These are phyloP conservation scores for Trichomycterus rosablanca DNA, from an alignment of 2,113 vertebrate genomes.

Conservation along the genomic window DNA sequence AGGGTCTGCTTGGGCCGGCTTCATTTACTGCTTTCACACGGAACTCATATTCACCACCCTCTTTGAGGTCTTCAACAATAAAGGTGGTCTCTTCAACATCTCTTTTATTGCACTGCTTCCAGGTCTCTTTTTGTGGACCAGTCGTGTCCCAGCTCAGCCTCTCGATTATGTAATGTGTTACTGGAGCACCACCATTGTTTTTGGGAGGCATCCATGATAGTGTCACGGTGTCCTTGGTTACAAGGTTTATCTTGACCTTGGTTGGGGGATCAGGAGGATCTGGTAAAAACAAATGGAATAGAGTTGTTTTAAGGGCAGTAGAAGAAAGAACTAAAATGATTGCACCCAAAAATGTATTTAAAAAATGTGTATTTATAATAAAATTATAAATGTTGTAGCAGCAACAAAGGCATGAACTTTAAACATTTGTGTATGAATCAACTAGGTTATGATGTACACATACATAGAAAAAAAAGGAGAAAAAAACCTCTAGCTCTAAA, in stretches of 20 bases:
- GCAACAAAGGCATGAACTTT: too few relatives aligned
- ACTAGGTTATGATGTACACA: too few relatives aligned
- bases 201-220: slow-evolving; percentile 91
- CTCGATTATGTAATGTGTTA: slow-evolving; percentile 93
- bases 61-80: slow-evolving; percentile 79
- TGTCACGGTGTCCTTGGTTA: slow-evolving; percentile 87
- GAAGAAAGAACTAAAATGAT: too few relatives aligned
- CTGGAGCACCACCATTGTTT: slow-evolving; percentile 91
- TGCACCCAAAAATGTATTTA: too few relatives aligned
- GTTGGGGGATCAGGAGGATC: slow-evolving; percentile 94
- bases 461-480: too few relatives aligned
- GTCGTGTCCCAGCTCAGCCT: slow-evolving; percentile 90
- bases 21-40: slow-evolving; percentile 95
- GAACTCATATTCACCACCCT: slow-evolving; percentile 96
- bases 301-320: too few relatives aligned
- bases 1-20: slow-evolving; percentile 88
- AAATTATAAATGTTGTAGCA: too few relatives aligned
- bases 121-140: slow-evolving; percentile 90
- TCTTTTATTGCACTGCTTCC: slow-evolving; percentile 90
- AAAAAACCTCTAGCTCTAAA: too few relatives aligned
- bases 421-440: too few relatives aligned
- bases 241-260: slow-evolving; percentile 86
- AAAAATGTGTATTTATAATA: too few relatives aligned
- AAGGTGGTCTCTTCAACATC: slow-evolving; percentile 84
- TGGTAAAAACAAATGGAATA: slow-evolving; percentile 46